Conservation (phyloP, 2,797 vertebrate species). For the Craterocephalus amniculus region DNA sequence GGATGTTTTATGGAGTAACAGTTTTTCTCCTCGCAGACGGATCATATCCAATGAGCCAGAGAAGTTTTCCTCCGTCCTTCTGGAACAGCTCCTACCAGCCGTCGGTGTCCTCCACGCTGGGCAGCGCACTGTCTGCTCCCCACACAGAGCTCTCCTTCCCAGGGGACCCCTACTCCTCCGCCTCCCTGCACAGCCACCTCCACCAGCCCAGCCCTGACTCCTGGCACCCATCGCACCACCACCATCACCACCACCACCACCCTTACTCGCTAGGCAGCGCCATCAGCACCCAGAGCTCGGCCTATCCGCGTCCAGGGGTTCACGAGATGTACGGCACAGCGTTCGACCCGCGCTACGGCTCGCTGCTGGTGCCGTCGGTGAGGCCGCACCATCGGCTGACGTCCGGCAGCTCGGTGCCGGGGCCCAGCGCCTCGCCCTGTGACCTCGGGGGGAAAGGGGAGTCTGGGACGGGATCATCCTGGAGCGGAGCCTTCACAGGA, state of each 20-base stretch:
- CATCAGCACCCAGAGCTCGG: slow-evolving; percentile 86
- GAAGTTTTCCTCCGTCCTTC: slow-evolving; percentile 96
- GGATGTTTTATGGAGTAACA: too few species aligned
- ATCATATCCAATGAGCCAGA: slow-evolving; percentile 95
- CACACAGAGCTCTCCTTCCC: slow-evolving; percentile 93
- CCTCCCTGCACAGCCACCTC: slow-evolving; percentile 92
- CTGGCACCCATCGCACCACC: slow-evolving; percentile 94
- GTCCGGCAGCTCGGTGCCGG: slow-evolving; percentile 80
- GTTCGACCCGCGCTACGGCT: slow-evolving; percentile 93
- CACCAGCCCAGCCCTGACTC: slow-evolving; percentile 91
- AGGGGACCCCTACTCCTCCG: slow-evolving; percentile 88
- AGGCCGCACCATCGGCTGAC: slow-evolving; percentile 91
- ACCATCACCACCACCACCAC: slow-evolving; percentile 90
- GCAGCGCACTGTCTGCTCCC: slow-evolving; percentile 84
- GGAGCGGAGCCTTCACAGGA: slow-evolving; percentile 88
- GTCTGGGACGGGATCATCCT: slow-evolving; percentile 80
- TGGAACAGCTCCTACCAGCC: slow-evolving; percentile 98
- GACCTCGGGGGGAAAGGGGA: slow-evolving; percentile 91
- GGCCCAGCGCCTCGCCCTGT: slow-evolving; percentile 86
- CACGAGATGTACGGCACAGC: slow-evolving; percentile 94
- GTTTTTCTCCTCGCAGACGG: slow-evolving; percentile 76
- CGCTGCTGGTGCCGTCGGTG: slow-evolving; percentile 92
- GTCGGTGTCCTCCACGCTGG: slow-evolving; percentile 84
- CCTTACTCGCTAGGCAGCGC: slow-evolving; percentile 88
- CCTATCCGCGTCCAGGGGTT: slow-evolving; percentile 88